Conservation (phyloP, 2,888 invertebrate genomes). For the Rhagonycha lutea region DNA sequence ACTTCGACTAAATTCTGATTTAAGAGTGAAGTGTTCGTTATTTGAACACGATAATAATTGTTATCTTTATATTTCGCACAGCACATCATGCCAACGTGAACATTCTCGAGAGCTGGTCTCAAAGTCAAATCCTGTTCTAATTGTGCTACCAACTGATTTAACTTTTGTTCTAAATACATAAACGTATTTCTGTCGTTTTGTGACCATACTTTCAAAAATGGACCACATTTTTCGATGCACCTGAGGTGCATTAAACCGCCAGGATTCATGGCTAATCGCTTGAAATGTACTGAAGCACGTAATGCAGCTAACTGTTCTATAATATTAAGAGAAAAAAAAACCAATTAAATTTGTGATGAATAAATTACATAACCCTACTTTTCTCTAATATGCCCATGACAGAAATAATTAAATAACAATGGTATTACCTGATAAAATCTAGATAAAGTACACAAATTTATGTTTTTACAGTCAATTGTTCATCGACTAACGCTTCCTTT, state of each 20-base stretch:
- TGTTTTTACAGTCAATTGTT: not conserved
- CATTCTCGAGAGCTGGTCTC: constrained; percentile 39
- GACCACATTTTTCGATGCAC: constrained; percentile 63
- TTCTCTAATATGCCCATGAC: not conserved
- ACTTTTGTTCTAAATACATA: constrained; percentile 61
- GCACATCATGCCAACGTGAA: constrained; percentile 61
- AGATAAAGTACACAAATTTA: not conserved
- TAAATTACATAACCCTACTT: not conserved
- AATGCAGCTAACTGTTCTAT: not conserved
- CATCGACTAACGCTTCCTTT: not conserved
- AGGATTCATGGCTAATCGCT: not conserved
- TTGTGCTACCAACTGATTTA: constrained; percentile 56
- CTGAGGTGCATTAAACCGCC: constrained; percentile 2
- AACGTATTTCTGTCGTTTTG: constrained; percentile 66
- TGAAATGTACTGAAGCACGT: not conserved
- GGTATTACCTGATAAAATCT: not conserved
- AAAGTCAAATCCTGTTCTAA: constrained; percentile 56
- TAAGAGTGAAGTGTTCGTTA: constrained; percentile 57
- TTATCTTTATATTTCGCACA: constrained; percentile 71
- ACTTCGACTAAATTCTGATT: constrained; percentile 63
- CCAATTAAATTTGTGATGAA: not conserved
- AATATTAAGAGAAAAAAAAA: not conserved
- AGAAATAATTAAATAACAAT: too few relatives aligned
- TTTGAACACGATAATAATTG: constrained; percentile 67
- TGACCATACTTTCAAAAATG: constrained; percentile 73